A percentile compares a stretch with the other conserved stretches of the same genome.
phyloP scores from a whole-genome alignment of 2,113 vertebrate genomes.

The Pholis gunnellus region DNA sequence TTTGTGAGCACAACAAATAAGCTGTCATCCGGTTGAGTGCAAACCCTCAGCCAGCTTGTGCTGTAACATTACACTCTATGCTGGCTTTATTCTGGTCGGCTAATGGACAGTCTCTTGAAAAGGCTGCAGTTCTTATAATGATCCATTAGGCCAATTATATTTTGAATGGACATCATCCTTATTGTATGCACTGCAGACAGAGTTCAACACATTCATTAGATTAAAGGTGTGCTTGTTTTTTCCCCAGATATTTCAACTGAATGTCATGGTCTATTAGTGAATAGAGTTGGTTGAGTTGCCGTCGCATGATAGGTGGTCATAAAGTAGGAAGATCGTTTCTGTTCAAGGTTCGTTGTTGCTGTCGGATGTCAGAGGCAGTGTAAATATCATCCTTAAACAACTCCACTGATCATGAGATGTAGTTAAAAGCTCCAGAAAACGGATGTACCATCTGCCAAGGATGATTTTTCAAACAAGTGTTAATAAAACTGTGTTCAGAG shows the following conservation, averaged over 20 bases:
- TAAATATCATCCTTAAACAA: background rate
- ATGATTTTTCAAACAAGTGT: background rate
- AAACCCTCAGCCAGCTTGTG: background rate
- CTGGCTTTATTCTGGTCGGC: background rate
- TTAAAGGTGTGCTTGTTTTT: background rate
- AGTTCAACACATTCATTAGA: background rate
- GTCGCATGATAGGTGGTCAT: background rate
- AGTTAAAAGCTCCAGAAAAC: background rate
- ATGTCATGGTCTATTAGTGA: background rate
- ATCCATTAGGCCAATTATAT: background rate
- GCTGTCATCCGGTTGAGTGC: background rate
- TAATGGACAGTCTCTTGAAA: conserved; percentile 2
- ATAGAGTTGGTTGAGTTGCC: background rate
- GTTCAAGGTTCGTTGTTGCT: background rate
- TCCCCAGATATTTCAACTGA: background rate
- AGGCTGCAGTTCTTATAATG: background rate
- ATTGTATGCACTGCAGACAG: background rate
- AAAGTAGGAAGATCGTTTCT: background rate
- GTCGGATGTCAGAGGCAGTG: background rate
- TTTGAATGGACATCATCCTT: background rate
- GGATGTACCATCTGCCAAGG: background rate
- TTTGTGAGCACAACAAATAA: background rate
- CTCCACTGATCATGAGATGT: background rate
- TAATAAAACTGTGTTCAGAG: background rate
- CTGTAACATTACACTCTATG: conserved; percentile 1